Evolutionary conservation across 2,888 invertebrate species (phyloP), one percentile per base, ranked within the genome.

Genomic region (Acheta domesticus): DNA sequence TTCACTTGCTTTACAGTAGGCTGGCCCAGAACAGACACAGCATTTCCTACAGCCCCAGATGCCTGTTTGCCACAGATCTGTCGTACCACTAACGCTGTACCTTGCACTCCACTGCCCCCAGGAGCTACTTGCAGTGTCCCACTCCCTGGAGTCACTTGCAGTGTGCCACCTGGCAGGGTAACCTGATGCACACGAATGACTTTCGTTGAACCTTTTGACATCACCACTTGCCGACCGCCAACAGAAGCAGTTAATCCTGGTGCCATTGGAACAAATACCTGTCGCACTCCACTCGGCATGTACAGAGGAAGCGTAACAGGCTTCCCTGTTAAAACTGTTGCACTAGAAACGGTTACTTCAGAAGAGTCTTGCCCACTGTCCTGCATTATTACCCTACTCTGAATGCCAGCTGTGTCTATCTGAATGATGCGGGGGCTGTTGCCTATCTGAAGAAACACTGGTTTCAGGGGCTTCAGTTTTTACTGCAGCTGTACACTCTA

Each of bases 291-390:
- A 78, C 82, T 80, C 75, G 82, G 81, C 19, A 83, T 73, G 76
- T 81, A 81, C 14, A 83, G 80, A 62, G 84, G 83, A 75, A 83
- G 79, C 48, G 83, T 81, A 14, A 84, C 81, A 77, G 83, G 83
- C 78, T 84, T 84, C 12, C 84, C 83, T 49, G 84, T 80, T 14
- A 84, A 80, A 48, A 84, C 83, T 81, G 83, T 83, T 49, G 83
- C 77, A 80, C 82, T 83, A 19, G 83, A 82, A 21, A 83, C 82
- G 86, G 85, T 80, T 49, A 78, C 77, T 74, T 80, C 78, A 49
- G 75, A 77, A 48, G 77, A 77, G 49, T 87, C 84, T 11, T 87
- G 88, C 79, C 88, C 85, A 23, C 87, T 83, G 86, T 85, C 83
- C 80, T 84, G 83, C 36, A 84, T 83, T 50, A 84, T 82, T 12